A percentile compares a stretch with the other conserved stretches of the same genome.
These are phyloP conservation scores for Emmelina monodactyla DNA, from an alignment of 2,888 invertebrate genomes.

Conservation along the genomic window DNA sequence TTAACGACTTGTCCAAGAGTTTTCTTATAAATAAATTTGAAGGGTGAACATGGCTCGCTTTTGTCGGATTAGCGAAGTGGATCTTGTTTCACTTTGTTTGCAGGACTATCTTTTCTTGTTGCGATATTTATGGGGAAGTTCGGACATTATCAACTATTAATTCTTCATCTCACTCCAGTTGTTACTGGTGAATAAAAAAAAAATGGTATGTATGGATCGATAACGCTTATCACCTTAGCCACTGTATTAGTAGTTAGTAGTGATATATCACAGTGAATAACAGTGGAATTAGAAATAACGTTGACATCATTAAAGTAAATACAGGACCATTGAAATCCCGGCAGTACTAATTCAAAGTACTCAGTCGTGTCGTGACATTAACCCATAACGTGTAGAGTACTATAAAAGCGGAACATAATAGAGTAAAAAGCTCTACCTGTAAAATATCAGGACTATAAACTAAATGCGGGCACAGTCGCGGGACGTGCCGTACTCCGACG, in stretches of 20 bases:
- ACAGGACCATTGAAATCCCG: too few relatives aligned
- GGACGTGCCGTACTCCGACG: constrained; percentile 36
- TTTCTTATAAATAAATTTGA: constrained; percentile 68
- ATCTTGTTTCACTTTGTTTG: constrained; percentile 66
- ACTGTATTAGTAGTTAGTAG: too few relatives aligned
- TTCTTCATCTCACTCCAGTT: too few relatives aligned
- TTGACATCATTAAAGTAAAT: too few relatives aligned
- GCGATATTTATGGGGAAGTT: constrained; percentile 45
- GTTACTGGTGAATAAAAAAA: too few relatives aligned
- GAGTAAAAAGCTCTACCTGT: constrained; percentile 63
- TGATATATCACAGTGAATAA: too few relatives aligned
- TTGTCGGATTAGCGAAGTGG: constrained; percentile 66
- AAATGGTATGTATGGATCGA: too few relatives aligned
- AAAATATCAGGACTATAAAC: constrained; percentile 64
- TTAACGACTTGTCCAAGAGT: constrained; percentile 68
- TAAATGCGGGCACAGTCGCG: constrained; percentile 53
- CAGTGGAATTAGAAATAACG: too few relatives aligned
- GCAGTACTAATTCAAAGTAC: too few relatives aligned
- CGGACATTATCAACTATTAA: too few relatives aligned
- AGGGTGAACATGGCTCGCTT: constrained; percentile 66
- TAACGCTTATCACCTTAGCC: too few relatives aligned
- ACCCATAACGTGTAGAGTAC: constrained; percentile 55
- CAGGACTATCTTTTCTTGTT: constrained; percentile 51
- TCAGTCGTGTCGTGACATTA: constrained; percentile 54
- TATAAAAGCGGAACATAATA: constrained; percentile 59